Evolutionary conservation across 1,140 invertebrate genomes (phyloP), one percentile per base, ranked within the genome.

Genomic region (Prorops nasuta): DNA sequence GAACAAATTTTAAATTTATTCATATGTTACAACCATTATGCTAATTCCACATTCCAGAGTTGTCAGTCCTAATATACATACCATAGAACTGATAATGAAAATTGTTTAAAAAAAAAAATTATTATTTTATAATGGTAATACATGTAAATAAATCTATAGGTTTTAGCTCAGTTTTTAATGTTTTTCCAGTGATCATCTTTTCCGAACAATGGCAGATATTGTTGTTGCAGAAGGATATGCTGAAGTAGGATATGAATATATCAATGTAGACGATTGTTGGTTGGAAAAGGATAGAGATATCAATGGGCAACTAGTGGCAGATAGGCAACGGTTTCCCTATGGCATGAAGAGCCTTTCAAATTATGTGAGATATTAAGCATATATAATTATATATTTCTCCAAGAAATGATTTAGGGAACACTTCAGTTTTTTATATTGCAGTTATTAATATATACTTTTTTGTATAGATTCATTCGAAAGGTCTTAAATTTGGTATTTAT

Each of bases 191-290:
- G 96, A 98, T 74, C 83, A 86, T 35, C 80, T 98, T 2, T 96
- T 96, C 76, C 87, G 87, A 60, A 89, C 89, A 44, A 96, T 96
- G 92, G 86, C 94, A 15, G 93, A 98, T 70, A 82, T 91, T 49
- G 77, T 98, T 45, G 90, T 93, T 2, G 79, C 83, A 9, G 92
- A 96, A 68, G 95, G 95, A 3, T 98, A 94, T 69, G 88, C 87
- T 16, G 86, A 86, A 18, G 86, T 81, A 4, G 95, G 95, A 17
- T 98, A 97, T 76, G 86, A 95, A 67, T 94, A 94, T 67, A 86
- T 97, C 44, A 96, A 94, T 69, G 86, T 98, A 43, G 95, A 98
- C 69, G 95, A 98, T 74, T 98, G 95, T 74, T 98, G 94, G 94
- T 76, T 93, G 46, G 90, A 91, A 55, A 86, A 89, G 58, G 83